Conservation (phyloP, 1,140 invertebrate species). For the Drosophila auraria region DNA sequence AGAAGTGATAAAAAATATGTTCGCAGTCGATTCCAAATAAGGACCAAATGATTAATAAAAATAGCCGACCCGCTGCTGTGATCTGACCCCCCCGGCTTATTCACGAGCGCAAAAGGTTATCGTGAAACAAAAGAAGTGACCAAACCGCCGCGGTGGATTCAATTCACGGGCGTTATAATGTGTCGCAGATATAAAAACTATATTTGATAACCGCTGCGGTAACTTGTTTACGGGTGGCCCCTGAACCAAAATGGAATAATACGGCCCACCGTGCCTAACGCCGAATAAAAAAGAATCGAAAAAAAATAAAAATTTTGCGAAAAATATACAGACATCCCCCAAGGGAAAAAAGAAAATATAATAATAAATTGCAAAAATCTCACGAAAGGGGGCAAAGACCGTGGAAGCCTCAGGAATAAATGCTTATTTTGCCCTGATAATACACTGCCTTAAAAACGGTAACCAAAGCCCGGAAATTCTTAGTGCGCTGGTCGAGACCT, state of each 20-base stretch:
- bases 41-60: neutral
- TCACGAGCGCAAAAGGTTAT: neutral
- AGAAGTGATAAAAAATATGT: too few relatives aligned
- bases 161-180: neutral
- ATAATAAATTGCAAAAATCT: neutral
- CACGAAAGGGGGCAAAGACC: neutral
- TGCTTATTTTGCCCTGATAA: too few relatives aligned
- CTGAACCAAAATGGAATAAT: neutral
- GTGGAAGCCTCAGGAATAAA: too few relatives aligned
- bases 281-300: neutral
- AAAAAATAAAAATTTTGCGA: too few relatives aligned
- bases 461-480: too few relatives aligned
- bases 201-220: neutral
- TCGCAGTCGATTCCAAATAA: neutral
- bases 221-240: neutral
- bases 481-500: too few relatives aligned
- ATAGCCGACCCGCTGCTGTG: neutral
- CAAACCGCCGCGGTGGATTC: conserved; percentile 7
- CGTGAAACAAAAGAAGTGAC: neutral
- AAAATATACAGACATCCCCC: neutral
- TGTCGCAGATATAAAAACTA: neutral
- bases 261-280: conserved; percentile 9
- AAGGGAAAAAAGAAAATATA: too few relatives aligned
- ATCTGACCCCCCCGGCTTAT: neutral
- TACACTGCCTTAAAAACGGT: too few relatives aligned